Base-by-base conservation (phyloP, 2,797 vertebrate species). In the Anomalospiza imberbis region DNA sequence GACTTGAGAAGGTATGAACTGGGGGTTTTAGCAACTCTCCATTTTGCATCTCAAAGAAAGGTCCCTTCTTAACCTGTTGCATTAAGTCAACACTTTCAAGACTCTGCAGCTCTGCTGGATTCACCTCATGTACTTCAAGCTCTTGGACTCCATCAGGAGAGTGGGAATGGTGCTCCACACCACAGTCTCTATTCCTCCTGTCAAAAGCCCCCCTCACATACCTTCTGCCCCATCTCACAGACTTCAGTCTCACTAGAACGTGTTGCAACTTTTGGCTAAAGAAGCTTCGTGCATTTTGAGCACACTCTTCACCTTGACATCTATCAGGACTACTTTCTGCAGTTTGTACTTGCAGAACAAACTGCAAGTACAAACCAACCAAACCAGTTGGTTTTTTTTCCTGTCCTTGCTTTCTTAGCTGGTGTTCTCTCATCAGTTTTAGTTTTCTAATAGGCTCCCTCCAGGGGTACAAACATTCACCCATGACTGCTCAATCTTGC, bases 351-450 rank as follows among this genome's bases (percentile, higher is more conserved):
- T 60, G 47, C 38, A n/a, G n/a, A n/a, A n/a, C n/a, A n/a, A n/a
- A n/a, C n/a, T n/a, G n/a, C n/a, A n/a, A n/a, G n/a, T n/a, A n/a
- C n/a, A n/a, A n/a, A n/a, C n/a, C n/a, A n/a, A n/a, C n/a, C n/a
- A n/a, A n/a, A n/a, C n/a, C n/a, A 12, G 63, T 91, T 81, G 10
- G 44, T 65, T 58, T 77, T 94, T 89, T 60, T 88, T 68, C 38
- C 31, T 38, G 18, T 55, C 36, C 48, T 93, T 48, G 78, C 22
- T 53, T 93, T 97, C 78, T 93, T 94, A 78, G 80, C 36, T 44
- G 66, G 34, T 38, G 45, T 79, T 65, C 80, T 95, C 73, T 89
- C 60, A n/a, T 12, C 25, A 12, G 91, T 79, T 94, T 96, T 97
- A 81, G 6, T 26, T 61, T 81, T 67, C 71, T 47, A 42, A 66